phyloP scores from a whole-genome alignment of 2,888 invertebrate genomes.

The Frankliniella fusca region DNA sequence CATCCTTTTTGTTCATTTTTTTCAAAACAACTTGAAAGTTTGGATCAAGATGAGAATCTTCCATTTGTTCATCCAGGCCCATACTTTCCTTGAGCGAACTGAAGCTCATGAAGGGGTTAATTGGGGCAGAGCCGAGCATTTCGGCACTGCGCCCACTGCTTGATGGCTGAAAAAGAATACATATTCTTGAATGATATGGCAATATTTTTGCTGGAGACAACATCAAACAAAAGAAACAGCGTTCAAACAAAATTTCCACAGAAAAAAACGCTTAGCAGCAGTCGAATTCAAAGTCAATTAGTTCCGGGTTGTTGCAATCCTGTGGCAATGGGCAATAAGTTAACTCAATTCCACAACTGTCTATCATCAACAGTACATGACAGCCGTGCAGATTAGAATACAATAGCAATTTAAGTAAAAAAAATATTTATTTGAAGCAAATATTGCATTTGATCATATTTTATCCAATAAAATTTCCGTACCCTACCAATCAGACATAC shows the following conservation, averaged over 20 bases:
- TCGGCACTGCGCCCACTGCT: constrained; percentile 87
- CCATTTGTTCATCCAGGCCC: constrained; percentile 57
- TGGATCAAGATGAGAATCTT: constrained; percentile 62
- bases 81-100: constrained; percentile 58
- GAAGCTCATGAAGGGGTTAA: constrained; percentile 61
- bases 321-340: too few species aligned
- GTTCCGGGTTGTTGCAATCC: background rate
- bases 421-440: background rate
- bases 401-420: background rate
- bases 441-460: background rate
- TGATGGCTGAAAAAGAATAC: constrained; percentile 65
- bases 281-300: background rate
- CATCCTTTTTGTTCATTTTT: constrained; percentile 86
- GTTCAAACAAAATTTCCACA: too few species aligned
- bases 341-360: too few species aligned
- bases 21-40: constrained; percentile 75
- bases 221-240: background rate
- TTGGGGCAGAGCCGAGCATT: constrained; percentile 56
- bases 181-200: constrained; percentile 15
- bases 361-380: background rate
- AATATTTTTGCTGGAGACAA: constrained; percentile 24
- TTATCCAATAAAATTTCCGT: background rate
- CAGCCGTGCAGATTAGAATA: background rate
- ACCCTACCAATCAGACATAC: background rate
- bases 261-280: too few species aligned